Conservation (phyloP, 2,888 invertebrate species). For the Periphyllus acericola region DNA sequence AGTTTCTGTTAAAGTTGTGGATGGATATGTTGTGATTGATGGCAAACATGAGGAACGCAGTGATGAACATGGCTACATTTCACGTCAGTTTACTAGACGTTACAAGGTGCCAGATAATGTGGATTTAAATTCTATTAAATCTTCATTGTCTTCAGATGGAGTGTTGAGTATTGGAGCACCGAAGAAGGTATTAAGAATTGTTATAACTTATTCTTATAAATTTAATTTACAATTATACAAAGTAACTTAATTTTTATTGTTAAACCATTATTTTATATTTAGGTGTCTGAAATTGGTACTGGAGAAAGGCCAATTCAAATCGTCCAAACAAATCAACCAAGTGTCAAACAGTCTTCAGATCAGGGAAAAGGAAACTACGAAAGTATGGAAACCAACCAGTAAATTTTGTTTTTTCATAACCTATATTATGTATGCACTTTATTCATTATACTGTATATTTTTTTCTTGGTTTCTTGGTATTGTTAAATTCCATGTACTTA, state of each 20-base stretch:
- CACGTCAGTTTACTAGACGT: conserved; percentile 68
- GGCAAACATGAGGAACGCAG: conserved; percentile 68
- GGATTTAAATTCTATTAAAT: conserved; percentile 66
- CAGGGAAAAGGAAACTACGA: conserved; percentile 21
- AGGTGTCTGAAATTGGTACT: conserved; percentile 19
- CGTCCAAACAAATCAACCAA: conserved; percentile 64
- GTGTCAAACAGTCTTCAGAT: conserved; percentile 58
- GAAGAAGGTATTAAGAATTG: conserved; percentile 53
- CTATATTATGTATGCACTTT: too few species aligned
- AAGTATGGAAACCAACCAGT: neutral
- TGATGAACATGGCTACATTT: conserved; percentile 68
- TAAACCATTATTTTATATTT: neutral
- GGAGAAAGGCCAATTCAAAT: conserved; percentile 64
- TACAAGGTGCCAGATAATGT: conserved; percentile 68
- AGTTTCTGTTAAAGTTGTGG: conserved; percentile 68
- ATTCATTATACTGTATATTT: too few species aligned
- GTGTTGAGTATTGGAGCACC: conserved; percentile 66
- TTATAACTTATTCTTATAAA: too few species aligned
- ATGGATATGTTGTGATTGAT: conserved; percentile 67
- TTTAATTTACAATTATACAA: too few species aligned
- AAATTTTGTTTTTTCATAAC: neutral
- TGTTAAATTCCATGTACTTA: too few species aligned
- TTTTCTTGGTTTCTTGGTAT: too few species aligned
- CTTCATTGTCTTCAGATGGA: conserved; percentile 67
- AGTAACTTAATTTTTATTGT: too few species aligned